Percentiles rank a stretch among this genome's conserved stretches.
phyloP scores from a whole-genome alignment of 2,113 vertebrate genomes.

The Loxodonta africana region DNA sequence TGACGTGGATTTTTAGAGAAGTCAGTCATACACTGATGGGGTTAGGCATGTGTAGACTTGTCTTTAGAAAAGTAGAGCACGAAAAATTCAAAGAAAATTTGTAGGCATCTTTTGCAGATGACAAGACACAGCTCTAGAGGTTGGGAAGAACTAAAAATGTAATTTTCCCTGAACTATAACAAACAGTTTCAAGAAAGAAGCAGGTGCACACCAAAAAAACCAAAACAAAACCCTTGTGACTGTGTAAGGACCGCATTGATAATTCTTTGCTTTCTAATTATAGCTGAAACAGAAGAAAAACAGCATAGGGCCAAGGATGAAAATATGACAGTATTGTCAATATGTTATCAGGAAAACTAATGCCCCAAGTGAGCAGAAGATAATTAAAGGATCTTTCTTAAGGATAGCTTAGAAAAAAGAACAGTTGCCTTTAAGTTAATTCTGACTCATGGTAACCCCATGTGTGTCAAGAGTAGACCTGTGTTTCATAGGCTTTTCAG shows the following conservation, averaged over 20 bases:
- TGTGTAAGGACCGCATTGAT: background rate
- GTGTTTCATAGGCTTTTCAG: background rate
- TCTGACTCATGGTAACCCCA: background rate
- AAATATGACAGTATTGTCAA: background rate
- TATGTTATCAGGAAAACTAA: background rate
- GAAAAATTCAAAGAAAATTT: conserved; percentile 19
- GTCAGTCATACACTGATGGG: background rate
- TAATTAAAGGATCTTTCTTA: background rate
- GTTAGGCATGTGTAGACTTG: background rate
- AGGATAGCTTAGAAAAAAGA: no score
- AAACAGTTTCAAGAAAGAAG: background rate
- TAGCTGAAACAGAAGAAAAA: background rate
- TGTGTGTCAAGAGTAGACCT: background rate
- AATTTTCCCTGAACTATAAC: background rate
- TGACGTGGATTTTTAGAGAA: conserved; percentile 40
- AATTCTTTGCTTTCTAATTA: conserved; percentile 10
- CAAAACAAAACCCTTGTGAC: background rate
- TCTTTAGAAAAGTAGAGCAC: conserved; percentile 24
- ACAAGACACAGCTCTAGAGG: background rate
- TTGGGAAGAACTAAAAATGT: conserved; percentile 13
- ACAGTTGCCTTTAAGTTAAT: background rate
- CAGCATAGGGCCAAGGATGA: background rate
- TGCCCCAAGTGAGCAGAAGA: background rate
- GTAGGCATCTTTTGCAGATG: background rate
- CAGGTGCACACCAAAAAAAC: conserved; percentile 32